Evolutionary conservation across 2,888 invertebrate species (phyloP), one percentile per base, ranked within the genome.

Genomic region (Tortricodes alternella): DNA sequence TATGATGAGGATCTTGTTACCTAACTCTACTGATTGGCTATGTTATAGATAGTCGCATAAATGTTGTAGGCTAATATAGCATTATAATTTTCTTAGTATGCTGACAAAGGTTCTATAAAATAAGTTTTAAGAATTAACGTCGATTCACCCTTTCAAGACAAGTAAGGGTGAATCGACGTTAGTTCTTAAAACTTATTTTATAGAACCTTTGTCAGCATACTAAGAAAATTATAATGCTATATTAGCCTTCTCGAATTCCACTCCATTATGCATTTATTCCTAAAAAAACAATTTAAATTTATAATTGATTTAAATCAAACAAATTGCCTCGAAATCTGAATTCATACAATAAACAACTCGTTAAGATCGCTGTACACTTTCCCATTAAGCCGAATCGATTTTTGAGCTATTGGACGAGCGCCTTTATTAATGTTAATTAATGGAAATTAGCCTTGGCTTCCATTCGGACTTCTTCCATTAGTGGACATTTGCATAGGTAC

Each of bases 391-490:
- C n/a, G 23, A 50, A 44, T 56, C 37, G 50, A 50, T 38, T 44
- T 48, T 50, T 23, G 44, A 50, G 11, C 21, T 41, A 27, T 27
- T 27, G 43, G 16, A 37, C 9, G 41, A 27, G 16, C 39, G 35
- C n/a, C 21, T 49, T 41, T 73, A 74, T 76, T 68, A 71, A 80
- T 80, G 74, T 70, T 74, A 80, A 82, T 83, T 69, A 76, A 80
- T 81, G 78, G 73, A 79, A 79, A 82, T 76, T 70, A 51, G 74
- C 60, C 63, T 68, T 60, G 71, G 70, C 75, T 71, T 74, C 70
- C 73, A 70, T 70, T 70, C 68, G 71, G 69, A n/a, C n/a, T 71
- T 21, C 48, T 27, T 70, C 78, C 78, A 83, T 84, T 83, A 83
- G 71, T 59, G 61, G 52, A 61, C 60, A 84, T 84, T 82, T 74